Base-by-base conservation (phyloP, 1,140 invertebrate species). In the Pomacea maculata region DNA sequence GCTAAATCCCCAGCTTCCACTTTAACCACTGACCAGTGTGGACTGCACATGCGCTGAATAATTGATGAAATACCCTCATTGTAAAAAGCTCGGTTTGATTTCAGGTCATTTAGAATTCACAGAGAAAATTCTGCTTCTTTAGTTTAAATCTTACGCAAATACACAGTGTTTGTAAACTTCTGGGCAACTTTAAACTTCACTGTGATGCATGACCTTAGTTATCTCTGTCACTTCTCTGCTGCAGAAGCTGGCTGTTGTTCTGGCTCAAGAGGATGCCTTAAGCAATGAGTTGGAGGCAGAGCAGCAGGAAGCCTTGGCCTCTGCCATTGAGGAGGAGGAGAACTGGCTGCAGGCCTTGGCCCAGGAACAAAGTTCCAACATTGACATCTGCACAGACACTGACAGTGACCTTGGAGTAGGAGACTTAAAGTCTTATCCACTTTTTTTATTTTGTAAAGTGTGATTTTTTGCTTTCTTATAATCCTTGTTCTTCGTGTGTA, bases 301-400 rank as follows among this genome's bases (percentile, higher is more conserved):
- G 87, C 94, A 90, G 81, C 90, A 93, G 90, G 87, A 92, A 87
- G 84, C 93, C 87, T 86, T 94, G 88, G 93, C 90, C 91, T 96
- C 86, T 87, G 97, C 80, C 94, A 95, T 82, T 19, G 77, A 87
- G 75, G 88, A 91, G 75, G 90, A 91, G 70, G 88, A 91, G 79
- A 86, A 81, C 5, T 91, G 88, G 85, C 85, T 91, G 17, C 83
- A 89, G 80, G 89, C 88, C 61, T 83, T 91, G 64, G 90, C 88
- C 10, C 83, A 83, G 45, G 87, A 88, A 70, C 87, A 88, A 78
- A 89, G 87, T 79, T 85, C 84, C 19, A 82, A 85, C 34, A 88
- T 89, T 15, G 88, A 88, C 11, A 85, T 87, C 9, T 85, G 88
- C 78, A 86, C 86, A 17, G 89, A 90, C 72, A 85, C 81, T 25